Evolutionary conservation across 2,888 invertebrate genomes (phyloP), one percentile per base, ranked within the genome.

Genomic region (Trachelus stipa): DNA sequence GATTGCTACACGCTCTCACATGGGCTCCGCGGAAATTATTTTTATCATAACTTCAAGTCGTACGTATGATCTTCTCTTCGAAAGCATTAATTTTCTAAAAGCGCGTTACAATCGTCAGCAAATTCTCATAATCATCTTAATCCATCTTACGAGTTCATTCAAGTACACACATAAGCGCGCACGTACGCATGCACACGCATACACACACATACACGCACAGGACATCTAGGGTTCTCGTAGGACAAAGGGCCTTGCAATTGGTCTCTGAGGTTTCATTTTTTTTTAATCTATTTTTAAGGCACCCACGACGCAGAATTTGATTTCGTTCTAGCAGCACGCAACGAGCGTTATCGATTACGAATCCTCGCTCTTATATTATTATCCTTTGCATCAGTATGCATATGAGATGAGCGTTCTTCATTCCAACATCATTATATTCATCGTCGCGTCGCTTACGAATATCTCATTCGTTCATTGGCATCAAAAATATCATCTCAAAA

Each of bases 211-310:
- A 34, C 12, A 4, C 35, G 12, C 12, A 12, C 35, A 12, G 11
- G 12, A 35, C 69, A 12, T 6, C 30, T 69, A 69, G n/a, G n/a
- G 69, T n/a, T 12, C 6, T 69, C 12, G 12, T 12, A 31, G 12
- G 56, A 79, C 69, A 74, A 31, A 73, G n/a, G 30, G 69, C 31
- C 2, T 79, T 34, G 71, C 73, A 68, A 77, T 75, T 78, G 75
- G 30, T 79, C 74, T 71, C 35, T 76, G 76, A 77, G 76, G 73
- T 84, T 81, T 79, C 79, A 82, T 84, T 83, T 82, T 82, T 76
- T 79, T 77, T 35, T 11, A 11, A n/a, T 87, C 87, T 88, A 88
- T 88, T 87, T 88, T 87, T 86, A 86, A 88, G 87, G 83, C 84
- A 78, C 81, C 81, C 83, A 83, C 83, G 84, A 81, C 85, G 85